Base-by-base conservation (phyloP, 37 sponge, comb jelly and placozoan species). In the Halisarca cf. caerulea region DNA sequence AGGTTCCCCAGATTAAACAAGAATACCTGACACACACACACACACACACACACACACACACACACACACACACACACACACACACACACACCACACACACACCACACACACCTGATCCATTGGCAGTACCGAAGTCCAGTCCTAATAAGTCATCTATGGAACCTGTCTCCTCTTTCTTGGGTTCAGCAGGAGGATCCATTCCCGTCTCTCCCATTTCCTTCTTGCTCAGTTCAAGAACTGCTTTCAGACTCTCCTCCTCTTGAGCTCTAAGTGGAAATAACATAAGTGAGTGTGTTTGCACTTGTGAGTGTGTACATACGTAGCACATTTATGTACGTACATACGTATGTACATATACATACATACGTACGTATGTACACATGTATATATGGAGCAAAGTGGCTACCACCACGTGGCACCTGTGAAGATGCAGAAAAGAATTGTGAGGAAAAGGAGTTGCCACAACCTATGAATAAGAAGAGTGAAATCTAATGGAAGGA, bases 211-310 rank as follows among this genome's bases (percentile, higher is more conserved):
- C 81, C 44, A 69, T 64, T 41, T 90, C 91, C 40, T 47, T 85
- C 83, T 91, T 90, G 66, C 92, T 92, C 36, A 94, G 80, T 41
- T 92, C 95, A 21, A 97, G 40, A 2, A 92, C 95, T 0, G 86
- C 84, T 38, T 59, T 71, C 36, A 94, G 59, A 82, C 71, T 82
- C 64, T 90, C 95, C 75, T 94, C 97, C 75, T 94, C 95, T 55
- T 96, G 38, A 5, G 64, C 64, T 28, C 64, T 62, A 15, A 55
- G 57, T 20, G 17, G 57, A 55, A 17, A n/a, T n/a, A n/a, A n/a
- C n/a, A n/a, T n/a, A n/a, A n/a, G n/a, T n/a, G 17, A 54, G 57
- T 54, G 57, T 54, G 57, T 20, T 11, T 20, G 17, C 57, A 54
- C 57, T 54, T 17, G 17, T 20, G 57, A 54, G 57, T 54, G 57